phyloP scores from a whole-genome alignment of 2,888 invertebrate genomes.

The Belgica antarctica region DNA sequence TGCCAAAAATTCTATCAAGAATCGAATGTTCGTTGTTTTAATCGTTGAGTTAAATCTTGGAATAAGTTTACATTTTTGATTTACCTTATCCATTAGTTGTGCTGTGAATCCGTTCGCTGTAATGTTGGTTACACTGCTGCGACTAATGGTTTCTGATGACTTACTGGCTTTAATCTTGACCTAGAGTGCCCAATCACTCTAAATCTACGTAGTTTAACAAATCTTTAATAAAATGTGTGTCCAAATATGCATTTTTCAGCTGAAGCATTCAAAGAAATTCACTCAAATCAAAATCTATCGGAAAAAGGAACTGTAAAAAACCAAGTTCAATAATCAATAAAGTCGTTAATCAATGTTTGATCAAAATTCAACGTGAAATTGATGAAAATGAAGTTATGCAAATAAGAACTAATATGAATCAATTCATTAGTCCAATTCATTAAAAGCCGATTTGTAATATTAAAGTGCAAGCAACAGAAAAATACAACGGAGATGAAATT shows the following conservation, averaged over 20 bases:
- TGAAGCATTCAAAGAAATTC: conserved; percentile 27
- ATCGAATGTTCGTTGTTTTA: too few relatives aligned
- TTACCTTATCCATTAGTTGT: too few relatives aligned
- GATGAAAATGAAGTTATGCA: background rate
- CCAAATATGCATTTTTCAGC: conserved; percentile 2
- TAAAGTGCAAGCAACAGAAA: background rate
- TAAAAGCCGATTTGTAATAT: background rate
- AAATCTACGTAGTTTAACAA: conserved; percentile 14
- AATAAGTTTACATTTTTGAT: too few relatives aligned
- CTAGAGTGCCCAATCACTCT: conserved; percentile 2
- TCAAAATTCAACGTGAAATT: background rate
- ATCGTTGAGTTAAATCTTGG: too few relatives aligned
- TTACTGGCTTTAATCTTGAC: conserved; percentile 15
- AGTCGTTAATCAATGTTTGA: background rate
- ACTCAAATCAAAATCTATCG: conserved; percentile 39
- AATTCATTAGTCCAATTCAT: background rate
- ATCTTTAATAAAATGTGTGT: background rate
- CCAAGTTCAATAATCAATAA: background rate
- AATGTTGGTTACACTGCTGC: too few relatives aligned
- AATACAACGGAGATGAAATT: background rate
- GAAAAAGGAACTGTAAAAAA: conserved; percentile 37
- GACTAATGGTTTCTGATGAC: background rate
- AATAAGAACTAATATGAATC: background rate
- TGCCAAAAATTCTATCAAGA: too few relatives aligned
- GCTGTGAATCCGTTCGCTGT: too few relatives aligned